Conservation (phyloP, 1,140 invertebrate genomes). For the Spodoptera frugiperda region DNA sequence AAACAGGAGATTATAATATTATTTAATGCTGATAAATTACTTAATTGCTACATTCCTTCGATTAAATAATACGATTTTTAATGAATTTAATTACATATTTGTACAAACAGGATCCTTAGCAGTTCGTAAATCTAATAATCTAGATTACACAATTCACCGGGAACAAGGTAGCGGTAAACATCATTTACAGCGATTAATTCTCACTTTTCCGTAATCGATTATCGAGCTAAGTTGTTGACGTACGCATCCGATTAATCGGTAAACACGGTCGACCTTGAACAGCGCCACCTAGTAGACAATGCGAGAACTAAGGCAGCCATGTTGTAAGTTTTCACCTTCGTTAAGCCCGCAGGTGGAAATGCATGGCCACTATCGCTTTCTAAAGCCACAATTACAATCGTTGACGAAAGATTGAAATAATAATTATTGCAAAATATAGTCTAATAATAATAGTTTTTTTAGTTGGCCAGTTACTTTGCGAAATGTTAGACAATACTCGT, state of each 20-base stretch:
- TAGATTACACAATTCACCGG: constrained; percentile 16
- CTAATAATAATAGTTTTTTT: constrained; percentile 34
- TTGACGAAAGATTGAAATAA: constrained; percentile 28
- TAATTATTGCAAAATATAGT: constrained; percentile 34
- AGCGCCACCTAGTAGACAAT: constrained; percentile 58
- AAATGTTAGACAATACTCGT: constrained; percentile 12
- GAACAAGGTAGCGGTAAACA: constrained; percentile 21
- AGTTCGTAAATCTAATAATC: constrained; percentile 19
- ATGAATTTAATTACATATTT: too few species aligned
- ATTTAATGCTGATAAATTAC: too few species aligned
- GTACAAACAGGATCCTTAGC: constrained; percentile 3
- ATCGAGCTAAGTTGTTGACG: constrained; percentile 51
- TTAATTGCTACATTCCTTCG: too few species aligned
- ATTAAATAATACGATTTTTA: too few species aligned
- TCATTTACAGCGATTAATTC: constrained; percentile 14
- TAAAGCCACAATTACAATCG: constrained; percentile 37
- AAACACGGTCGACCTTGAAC: constrained; percentile 63
- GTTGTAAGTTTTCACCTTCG: constrained; percentile 56
- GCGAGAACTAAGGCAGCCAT: constrained; percentile 47
- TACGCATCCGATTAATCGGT: constrained; percentile 56
- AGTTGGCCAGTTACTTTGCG: neutral
- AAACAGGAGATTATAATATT: too few species aligned
- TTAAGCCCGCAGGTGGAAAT: constrained; percentile 53
- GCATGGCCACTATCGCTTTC: constrained; percentile 70
- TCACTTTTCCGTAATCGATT: constrained; percentile 57